Base-by-base conservation (phyloP, 2,113 vertebrate species). In the Chloebia gouldiae region DNA sequence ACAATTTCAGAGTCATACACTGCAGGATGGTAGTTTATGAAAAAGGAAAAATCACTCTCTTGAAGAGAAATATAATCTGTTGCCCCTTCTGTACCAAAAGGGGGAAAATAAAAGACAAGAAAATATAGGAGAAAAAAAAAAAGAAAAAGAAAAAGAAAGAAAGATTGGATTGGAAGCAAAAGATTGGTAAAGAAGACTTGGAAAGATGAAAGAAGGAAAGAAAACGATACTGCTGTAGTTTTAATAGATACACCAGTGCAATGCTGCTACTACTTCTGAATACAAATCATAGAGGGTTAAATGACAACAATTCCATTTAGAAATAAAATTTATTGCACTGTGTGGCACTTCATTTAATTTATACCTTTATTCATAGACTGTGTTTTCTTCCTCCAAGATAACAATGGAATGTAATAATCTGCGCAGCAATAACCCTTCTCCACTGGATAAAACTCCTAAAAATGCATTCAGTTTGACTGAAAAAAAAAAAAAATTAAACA, bases 301-400 rank as follows among this genome's bases (percentile, higher is more conserved):
- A 94, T 57, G 68, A 93, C 82, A 90, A 87, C 45, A 86, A 76
- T 57, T 86, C 20, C 47, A 92, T 72, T 92, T 90, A 81, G 69
- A 94, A 95, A 86, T 81, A 66, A 86, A 92, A 93, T 92, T 54
- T 80, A 91, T 81, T 95, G 66, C 63, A 51, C 21, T 88, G 81
- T 77, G 30, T 10, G 10, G 37, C 86, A 42, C 61, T 94, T 80
- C 86, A 92, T 96, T 81, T 78, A 56, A 66, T 88, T 56, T 95
- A 77, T 90, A 94, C 64, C 33, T 91, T 97, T 95, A 90, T 88
- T 91, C 45, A 80, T 79, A 89, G 77, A 42, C 15, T 77, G 16
- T 80, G 27, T 88, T 97, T 97, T 88, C 56, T 89, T 28, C 63
- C 92, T 79, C 50, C 60, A 81, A 35, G 33, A 33, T 88, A 91